These are phyloP conservation scores for Hypomesus transpacificus DNA, from an alignment of 2,113 vertebrate genomes.

Conservation along the genomic window DNA sequence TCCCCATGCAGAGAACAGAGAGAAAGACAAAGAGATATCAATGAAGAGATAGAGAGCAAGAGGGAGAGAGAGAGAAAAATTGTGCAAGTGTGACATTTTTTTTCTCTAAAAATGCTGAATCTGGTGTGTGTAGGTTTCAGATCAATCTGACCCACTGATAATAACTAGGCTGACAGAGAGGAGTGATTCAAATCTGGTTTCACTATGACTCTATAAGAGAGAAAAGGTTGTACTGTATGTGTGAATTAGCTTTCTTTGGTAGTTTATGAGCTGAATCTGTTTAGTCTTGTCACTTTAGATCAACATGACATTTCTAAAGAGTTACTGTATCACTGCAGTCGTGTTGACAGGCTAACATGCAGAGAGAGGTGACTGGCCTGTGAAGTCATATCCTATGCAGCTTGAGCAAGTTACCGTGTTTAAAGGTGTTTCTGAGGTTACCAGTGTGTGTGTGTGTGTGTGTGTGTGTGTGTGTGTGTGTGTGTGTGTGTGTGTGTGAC, in stretches of 20 bases:
- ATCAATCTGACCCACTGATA: constrained; percentile 36
- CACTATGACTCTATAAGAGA: constrained; percentile 55
- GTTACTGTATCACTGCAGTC: too few species aligned
- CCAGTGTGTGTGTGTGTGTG: constrained; percentile 3
- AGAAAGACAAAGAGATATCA: not conserved
- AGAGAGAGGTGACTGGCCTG: too few species aligned
- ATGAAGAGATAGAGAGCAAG: constrained; percentile 30
- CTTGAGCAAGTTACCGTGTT: not conserved
- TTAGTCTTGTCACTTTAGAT: too few species aligned
- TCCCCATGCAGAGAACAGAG: constrained; percentile 21
- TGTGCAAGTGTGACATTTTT: not conserved
- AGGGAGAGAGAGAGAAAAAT: not conserved
- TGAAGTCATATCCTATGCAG: too few species aligned
- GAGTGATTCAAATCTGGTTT: constrained; percentile 57
- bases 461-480: constrained; percentile 33
- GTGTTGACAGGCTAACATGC: too few species aligned
- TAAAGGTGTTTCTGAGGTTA: not conserved
- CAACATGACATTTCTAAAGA: too few species aligned
- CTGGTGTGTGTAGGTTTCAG: constrained; percentile 51
- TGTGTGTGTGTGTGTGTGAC: constrained; percentile 27
- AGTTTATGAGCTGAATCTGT: too few species aligned
- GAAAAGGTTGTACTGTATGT: constrained; percentile 6
- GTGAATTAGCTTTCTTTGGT: not conserved
- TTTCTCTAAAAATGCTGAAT: constrained; percentile 37
- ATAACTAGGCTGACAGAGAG: constrained; percentile 46